A percentile compares a stretch with the other conserved stretches of the same genome.
Conservation (phyloP, 2,888 invertebrate species). For the Amblyjoppa fuscipennis region DNA sequence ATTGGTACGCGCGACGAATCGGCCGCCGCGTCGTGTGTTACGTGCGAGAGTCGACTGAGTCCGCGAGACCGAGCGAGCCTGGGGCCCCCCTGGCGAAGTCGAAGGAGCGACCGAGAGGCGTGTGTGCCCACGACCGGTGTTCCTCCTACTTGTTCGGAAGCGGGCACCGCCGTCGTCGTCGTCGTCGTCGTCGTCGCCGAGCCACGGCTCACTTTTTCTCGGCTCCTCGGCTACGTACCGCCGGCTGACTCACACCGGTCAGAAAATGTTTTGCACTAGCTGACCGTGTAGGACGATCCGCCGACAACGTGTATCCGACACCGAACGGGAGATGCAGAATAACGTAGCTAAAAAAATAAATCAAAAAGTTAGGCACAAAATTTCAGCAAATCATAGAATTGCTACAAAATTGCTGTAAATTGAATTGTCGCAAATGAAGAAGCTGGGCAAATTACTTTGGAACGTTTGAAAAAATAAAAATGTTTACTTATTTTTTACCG, state of each 20-base stretch:
- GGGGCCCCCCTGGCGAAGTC: conserved; percentile 44
- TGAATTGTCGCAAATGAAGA: too few relatives aligned
- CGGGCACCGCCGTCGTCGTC: conserved; percentile 50
- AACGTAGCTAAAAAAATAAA: not conserved
- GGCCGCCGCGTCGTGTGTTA: conserved; percentile 61
- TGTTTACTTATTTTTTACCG: not conserved
- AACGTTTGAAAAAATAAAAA: not conserved
- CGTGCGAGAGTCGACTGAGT: conserved; percentile 67
- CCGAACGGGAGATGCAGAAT: conserved; percentile 40
- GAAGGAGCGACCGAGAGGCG: conserved; percentile 74
- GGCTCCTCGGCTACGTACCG: conserved; percentile 1
- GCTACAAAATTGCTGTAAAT: too few relatives aligned
- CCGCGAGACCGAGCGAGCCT: conserved; percentile 58
- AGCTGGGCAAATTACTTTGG: not conserved
- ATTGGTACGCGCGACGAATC: conserved; percentile 35
- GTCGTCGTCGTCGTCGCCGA: conserved; percentile 60
- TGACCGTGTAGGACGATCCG: conserved; percentile 64
- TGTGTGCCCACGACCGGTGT: conserved; percentile 76
- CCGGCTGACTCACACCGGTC: conserved; percentile 60
- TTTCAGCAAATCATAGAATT: too few relatives aligned
- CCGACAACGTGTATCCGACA: conserved; percentile 45
- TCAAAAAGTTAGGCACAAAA: too few relatives aligned
- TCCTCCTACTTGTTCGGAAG: conserved; percentile 74
- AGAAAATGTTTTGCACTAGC: conserved; percentile 5
- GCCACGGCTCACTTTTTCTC: conserved; percentile 12